Base-by-base conservation (phyloP, 2,113 vertebrate genomes). In the Thomomys bottae region DNA sequence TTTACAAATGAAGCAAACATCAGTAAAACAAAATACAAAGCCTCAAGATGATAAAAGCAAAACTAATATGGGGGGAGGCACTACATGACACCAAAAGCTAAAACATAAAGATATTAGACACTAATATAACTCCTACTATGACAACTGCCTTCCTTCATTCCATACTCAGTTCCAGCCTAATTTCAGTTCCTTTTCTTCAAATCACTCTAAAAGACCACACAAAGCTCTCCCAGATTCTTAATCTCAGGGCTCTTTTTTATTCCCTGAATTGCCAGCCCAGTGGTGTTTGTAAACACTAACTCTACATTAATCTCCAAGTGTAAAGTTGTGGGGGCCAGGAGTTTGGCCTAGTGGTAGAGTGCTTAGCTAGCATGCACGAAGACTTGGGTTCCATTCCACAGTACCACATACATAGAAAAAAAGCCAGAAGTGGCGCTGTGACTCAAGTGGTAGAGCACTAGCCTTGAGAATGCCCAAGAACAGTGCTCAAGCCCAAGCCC, bases 171-270 rank as follows among this genome's bases (percentile, higher is more conserved):
- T 85, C 18, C 75, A 49, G 18, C 28, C 71, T 72, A 64, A 20
- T 15, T 72, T 73, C 49, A 40, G 49, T 15, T 54, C 18, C 49
- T 49, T 49, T 49, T 54, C 49, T 15, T 54, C 49, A 54, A 17
- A 54, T 54, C 49, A 54, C 49, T 54, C 18, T 54, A 54, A 54
- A 4, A 15, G 18, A 54, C 49, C 18, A 15, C 12, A 54, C 49
- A 54, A 54, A 54, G 63, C 61, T 20, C 77, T 95, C 73, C 92
- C 30, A 45, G 67, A 36, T 45, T 89, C 89, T 88, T 87, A 72
- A 45, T 81, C n/a, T 87, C 36, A 73, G 11, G 89, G 23, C 45
- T 87, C 57, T 87, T 54, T 83, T 83, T 79, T 66, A 82, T 49
- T 75, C 7, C 61, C 24, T 78, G 59, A 28, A 84, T 1, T 40